Base-by-base conservation (phyloP, 2,797 vertebrate genomes). In the Enteromius thamalakanensis region DNA sequence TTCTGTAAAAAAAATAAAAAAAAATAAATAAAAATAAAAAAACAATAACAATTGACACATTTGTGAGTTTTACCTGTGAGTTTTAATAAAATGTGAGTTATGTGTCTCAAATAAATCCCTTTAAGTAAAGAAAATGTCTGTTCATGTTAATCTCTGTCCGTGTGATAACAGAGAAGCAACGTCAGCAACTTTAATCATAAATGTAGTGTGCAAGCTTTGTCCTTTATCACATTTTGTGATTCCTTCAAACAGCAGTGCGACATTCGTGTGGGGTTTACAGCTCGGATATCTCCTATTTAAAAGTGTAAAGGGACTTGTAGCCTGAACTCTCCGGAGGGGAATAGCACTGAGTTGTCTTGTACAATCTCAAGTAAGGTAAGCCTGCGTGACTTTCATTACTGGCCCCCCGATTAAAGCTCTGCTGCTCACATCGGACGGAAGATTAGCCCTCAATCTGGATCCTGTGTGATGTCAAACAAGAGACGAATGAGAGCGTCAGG, bases 401-500 rank as follows among this genome's bases (percentile, higher is more conserved):
- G 82, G 84, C 76, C 78, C 86, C 80, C 78, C 83, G 88, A 88
- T 90, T 86, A 87, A 88, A 87, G 86, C 89, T 68, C 76, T 72
- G 21, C 75, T 70, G 21, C 45, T 34, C 82, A 82, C 85, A 88
- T 87, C 82, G 53, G 82, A 81, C 81, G 65, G 40, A 86, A 89
- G 89, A 90, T 90, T 88, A 91, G 88, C 76, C 68, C 70, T 80
- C 29, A 77, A 81, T 90, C 87, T 88, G 79, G 89, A 87, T 85
- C 87, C 87, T 85, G 79, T 74, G 67, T 71, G 76, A 90, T 88
- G 90, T 85, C 83, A 91, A 65, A 82, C 75, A 86, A 80, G 86
- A 90, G 89, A 85, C 83, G 37, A 79, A 77, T 42, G 76, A 37
- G 51, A 81, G 85, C 62, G 51, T 37, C 76, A 77, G 86, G 89